Evolutionary conservation across 2,888 invertebrate genomes (phyloP), one percentile per base, ranked within the genome.

Genomic region (Melanchra persicariae): DNA sequence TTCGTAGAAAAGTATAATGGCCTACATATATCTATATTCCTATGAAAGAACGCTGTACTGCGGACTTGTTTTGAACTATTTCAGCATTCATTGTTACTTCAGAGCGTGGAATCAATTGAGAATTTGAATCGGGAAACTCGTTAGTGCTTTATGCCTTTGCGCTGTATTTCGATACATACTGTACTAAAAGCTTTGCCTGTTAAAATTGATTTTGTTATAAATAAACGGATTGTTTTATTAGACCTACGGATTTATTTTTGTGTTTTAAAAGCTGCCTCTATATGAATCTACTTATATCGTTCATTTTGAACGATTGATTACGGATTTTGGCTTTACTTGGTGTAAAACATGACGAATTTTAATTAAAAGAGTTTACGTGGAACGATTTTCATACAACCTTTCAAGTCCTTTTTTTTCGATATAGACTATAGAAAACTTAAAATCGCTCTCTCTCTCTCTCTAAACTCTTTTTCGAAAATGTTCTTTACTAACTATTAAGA

Each of bases 1-100:
- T 15, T 4, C 15, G 12, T 22, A 0, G 8, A 24, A 24, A 24
- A 24, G 24, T 51, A 51, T 12, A 45, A 45, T 19, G 19, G 19
- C 45, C 45, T 19, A 47, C n/a, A 76, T 70, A 64, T 79, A 77
- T 83, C 77, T 78, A 85, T 82, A 79, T 85, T 74, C 65, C 51
- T 81, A 77, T 67, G 62, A 67, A 75, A 64, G 30, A 12, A 73
- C 43, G 65, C 22, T 51, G 12, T 55, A 52, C 55, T 52, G 61
- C 60, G 58, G 74, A 78, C 52, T 71, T 81, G 74, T 80, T 83
- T 78, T 63, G 49, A 65, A 83, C 66, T 68, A 68, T 62, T 74
- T 45, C 24, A 70, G 63, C 3, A 17, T 40, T 47, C 26, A 24
- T 51, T 76, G 26, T 40, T 34, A 60, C 30, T 61, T 47, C 15